Evolutionary conservation across 23 tunicate genomes (phyloP).

Genomic region (Styela clava): DNA sequence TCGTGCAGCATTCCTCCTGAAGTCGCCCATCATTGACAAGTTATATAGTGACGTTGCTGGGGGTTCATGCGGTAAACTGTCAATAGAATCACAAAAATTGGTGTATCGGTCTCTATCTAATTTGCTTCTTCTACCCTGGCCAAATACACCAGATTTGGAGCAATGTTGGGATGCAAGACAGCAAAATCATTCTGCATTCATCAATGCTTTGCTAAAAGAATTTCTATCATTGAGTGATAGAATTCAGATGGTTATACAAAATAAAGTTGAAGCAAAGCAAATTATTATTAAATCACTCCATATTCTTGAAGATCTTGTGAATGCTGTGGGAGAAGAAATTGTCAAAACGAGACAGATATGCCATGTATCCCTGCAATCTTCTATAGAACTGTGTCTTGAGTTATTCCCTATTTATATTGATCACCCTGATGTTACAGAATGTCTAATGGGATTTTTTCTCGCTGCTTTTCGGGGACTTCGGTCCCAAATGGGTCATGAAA

Average conservation of each 20-base stretch:
- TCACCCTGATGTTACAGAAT: slow-evolving; percentile 75
- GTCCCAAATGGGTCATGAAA: slow-evolving; percentile 73
- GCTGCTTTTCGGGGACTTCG: slow-evolving; percentile 46
- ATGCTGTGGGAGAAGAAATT: slow-evolving; percentile 56
- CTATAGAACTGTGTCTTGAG: slow-evolving; percentile 48
- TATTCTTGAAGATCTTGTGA: slow-evolving; percentile 55
- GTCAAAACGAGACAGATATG: slow-evolving; percentile 64
- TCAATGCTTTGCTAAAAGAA: slow-evolving; percentile 51
- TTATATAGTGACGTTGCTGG: slow-evolving; percentile 63
- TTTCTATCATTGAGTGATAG: slow-evolving; percentile 38
- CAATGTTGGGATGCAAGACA: slow-evolving; percentile 78
- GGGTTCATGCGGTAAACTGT: slow-evolving; percentile 75
- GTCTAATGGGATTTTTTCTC: slow-evolving; percentile 59
- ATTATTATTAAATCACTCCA: slow-evolving; percentile 50
- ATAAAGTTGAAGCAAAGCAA: slow-evolving; percentile 42
- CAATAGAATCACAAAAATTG: slow-evolving; percentile 55
- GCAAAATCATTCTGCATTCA: slow-evolving; percentile 43
- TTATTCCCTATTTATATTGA: slow-evolving; percentile 51
- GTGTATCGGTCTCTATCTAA: slow-evolving; percentile 78
- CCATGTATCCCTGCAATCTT: slow-evolving; percentile 39
- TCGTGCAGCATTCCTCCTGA: slow-evolving; percentile 80
- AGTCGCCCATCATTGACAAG: slow-evolving; percentile 53
- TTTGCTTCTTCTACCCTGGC: slow-evolving; percentile 86
- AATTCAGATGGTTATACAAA: neutral
- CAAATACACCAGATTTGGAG: slow-evolving; percentile 88